A percentile compares a stretch with the other conserved stretches of the same genome.
These are phyloP conservation scores for Prunella fulvescens DNA, from an alignment of 2,113 vertebrate genomes.

Conservation along the genomic window DNA sequence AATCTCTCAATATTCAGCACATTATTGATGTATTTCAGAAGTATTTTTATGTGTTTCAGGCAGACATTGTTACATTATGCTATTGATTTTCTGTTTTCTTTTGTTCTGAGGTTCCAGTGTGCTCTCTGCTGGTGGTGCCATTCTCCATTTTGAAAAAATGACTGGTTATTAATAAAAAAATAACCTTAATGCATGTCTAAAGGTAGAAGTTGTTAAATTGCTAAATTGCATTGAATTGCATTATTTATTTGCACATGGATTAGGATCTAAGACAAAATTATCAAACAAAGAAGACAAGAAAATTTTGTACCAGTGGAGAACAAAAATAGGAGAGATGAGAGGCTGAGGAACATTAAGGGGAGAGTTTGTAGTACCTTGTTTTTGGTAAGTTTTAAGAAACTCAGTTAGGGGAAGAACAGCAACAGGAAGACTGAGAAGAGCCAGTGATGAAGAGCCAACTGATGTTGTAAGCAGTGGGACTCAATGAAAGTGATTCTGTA, in stretches of 20 bases:
- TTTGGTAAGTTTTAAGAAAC: not conserved
- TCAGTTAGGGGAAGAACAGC: not conserved
- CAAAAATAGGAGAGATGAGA: not conserved
- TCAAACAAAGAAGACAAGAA: not conserved
- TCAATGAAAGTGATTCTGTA: not conserved
- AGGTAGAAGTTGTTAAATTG: not conserved
- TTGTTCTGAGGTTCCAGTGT: constrained; percentile 49
- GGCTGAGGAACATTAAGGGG: not conserved
- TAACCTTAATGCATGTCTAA: not conserved
- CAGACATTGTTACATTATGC: not conserved
- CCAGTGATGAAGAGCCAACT: not conserved
- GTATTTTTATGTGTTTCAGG: constrained; percentile 31
- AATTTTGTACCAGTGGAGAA: not conserved
- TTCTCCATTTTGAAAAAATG: constrained; percentile 9
- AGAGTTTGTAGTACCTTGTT: not conserved
- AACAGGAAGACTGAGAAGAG: not conserved
- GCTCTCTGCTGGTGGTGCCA: constrained; percentile 49
- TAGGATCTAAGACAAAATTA: not conserved
- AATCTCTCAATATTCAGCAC: not conserved
- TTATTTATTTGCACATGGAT: not conserved
- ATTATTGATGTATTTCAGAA: constrained; percentile 19
- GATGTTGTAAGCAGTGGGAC: not conserved
- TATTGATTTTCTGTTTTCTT: constrained; percentile 39
- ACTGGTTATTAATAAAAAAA: not conserved
- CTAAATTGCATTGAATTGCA: not conserved